phyloP scores from a whole-genome alignment of 2,888 invertebrate species.

The Patella ulyssiponensis region DNA sequence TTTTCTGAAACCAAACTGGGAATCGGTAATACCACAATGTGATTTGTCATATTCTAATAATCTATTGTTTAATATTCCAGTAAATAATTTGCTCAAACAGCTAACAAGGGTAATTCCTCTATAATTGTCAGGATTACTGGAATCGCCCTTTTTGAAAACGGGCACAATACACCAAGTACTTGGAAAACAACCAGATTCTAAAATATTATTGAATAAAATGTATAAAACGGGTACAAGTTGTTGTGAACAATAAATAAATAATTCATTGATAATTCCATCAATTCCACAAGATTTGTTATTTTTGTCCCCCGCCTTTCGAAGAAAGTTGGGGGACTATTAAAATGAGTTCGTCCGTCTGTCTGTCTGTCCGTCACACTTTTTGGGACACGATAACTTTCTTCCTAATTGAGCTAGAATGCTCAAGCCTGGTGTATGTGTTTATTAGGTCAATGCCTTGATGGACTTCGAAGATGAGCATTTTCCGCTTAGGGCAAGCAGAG shows the following conservation, averaged over 20 bases:
- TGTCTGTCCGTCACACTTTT: no score
- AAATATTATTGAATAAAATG: conserved; percentile 31
- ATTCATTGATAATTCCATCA: conserved; percentile 30
- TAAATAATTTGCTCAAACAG: conserved; percentile 35
- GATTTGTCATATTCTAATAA: conserved; percentile 28
- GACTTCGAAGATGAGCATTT: no score
- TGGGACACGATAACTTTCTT: no score
- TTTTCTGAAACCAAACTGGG: conserved; percentile 33
- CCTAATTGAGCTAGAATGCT: no score
- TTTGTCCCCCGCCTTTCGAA: no score
- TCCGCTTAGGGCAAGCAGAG: no score
- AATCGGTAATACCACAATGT: conserved; percentile 26
- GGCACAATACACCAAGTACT: conserved; percentile 29
- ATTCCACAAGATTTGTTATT: conserved; percentile 18
- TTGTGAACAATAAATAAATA: conserved; percentile 24
- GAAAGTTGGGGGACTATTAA: no score
- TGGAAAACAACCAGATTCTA: conserved; percentile 27
- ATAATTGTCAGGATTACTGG: conserved; percentile 33
- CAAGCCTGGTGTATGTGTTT: no score
- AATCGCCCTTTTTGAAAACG: conserved; percentile 33
- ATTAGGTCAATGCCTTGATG: no score
- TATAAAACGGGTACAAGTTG: conserved; percentile 19
- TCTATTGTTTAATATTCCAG: conserved; percentile 30
- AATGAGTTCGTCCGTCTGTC: no score
- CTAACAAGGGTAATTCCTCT: conserved; percentile 35